A percentile compares a stretch with the other conserved stretches of the same genome.
Conservation (phyloP, 2,888 invertebrate genomes). For the Tetragnatha montana region DNA sequence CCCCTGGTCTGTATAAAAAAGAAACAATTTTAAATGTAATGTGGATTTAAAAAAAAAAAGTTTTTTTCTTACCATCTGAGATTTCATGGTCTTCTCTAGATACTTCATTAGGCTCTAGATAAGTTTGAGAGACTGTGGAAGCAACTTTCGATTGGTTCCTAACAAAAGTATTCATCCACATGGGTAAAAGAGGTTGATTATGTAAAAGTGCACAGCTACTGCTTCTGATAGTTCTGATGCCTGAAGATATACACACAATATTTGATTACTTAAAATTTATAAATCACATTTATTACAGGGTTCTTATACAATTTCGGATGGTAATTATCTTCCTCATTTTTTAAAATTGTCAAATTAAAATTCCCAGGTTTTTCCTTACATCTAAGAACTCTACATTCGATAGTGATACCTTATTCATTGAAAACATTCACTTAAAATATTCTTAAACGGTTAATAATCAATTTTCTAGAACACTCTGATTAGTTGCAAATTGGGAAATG, state of each 20-base stretch:
- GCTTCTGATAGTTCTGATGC: background rate
- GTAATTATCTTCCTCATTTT: too few relatives aligned
- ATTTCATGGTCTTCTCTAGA: constrained; percentile 6
- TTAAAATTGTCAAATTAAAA: too few relatives aligned
- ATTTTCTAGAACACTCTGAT: too few relatives aligned
- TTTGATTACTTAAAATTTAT: background rate
- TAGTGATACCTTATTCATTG: too few relatives aligned
- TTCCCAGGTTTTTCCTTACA: too few relatives aligned
- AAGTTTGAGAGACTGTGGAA: background rate
- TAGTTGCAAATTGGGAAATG: too few relatives aligned
- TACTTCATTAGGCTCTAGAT: background rate
- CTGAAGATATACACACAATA: background rate
- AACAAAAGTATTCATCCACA: background rate
- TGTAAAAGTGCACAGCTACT: background rate
- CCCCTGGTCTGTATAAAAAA: too few relatives aligned
- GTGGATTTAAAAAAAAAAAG: background rate
- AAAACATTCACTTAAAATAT: too few relatives aligned
- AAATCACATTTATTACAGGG: too few relatives aligned
- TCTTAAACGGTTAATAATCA: too few relatives aligned
- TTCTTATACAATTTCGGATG: too few relatives aligned
- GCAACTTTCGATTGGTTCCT: constrained; percentile 26
- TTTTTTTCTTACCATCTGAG: constrained; percentile 14
- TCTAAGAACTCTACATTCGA: too few relatives aligned
- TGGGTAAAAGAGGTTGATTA: background rate
- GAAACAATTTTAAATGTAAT: background rate